These are phyloP conservation scores for Calypte anna DNA, from an alignment of 2,113 vertebrate genomes.

Conservation along the genomic window DNA sequence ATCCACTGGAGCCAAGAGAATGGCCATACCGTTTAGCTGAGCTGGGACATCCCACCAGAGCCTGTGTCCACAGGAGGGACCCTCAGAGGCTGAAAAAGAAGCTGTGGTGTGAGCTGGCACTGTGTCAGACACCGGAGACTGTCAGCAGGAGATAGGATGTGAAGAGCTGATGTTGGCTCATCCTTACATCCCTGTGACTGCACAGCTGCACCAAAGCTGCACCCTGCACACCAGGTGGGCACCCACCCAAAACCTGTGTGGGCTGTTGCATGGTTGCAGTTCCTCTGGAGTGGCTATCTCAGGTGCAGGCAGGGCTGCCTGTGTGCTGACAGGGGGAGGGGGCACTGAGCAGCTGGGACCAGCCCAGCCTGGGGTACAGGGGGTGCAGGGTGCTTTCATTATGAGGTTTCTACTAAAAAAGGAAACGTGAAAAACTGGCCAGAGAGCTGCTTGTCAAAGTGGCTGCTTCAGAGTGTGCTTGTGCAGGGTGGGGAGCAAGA, in stretches of 20 bases:
- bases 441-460: background rate
- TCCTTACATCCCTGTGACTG: background rate
- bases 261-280: background rate
- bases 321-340: background rate
- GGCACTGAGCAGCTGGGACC: fast-evolving
- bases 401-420: background rate
- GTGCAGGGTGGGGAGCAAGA: background rate
- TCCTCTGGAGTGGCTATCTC: background rate
- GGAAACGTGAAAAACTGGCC: background rate
- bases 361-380: background rate
- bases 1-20: background rate
- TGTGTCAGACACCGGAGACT: background rate
- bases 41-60: background rate
- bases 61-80: background rate
- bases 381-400: background rate
- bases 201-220: background rate
- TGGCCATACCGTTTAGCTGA: background rate
- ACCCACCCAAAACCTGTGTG: background rate
- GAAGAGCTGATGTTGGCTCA: fast-evolving
- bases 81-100: background rate
- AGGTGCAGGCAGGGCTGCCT: fast-evolving
- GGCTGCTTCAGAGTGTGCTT: fast-evolving
- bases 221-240: fast-evolving
- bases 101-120: background rate
- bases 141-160: background rate